These are phyloP conservation scores for Thymallus thymallus DNA, from an alignment of 2,113 vertebrate species.

Conservation along the genomic window DNA sequence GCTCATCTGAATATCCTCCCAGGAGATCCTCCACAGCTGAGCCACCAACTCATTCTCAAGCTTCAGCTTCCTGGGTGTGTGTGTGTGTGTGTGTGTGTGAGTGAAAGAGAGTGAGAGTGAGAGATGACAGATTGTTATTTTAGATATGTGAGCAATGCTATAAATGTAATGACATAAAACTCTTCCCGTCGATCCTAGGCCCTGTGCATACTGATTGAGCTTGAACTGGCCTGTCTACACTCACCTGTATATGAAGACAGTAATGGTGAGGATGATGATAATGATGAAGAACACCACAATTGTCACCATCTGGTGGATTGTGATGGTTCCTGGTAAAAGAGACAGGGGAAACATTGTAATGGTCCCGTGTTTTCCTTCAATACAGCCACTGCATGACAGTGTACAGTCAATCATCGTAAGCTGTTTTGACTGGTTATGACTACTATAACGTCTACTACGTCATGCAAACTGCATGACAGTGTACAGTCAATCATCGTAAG, in stretches of 20 bases:
- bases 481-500: not conserved
- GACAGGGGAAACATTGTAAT: not conserved
- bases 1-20: constrained; percentile 87
- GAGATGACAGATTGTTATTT: not conserved
- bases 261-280: constrained; percentile 75
- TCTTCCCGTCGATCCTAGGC: no score
- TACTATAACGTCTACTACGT: not conserved
- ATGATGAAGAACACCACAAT: constrained; percentile 84
- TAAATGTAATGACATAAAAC: no score
- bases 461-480: not conserved
- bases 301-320: constrained; percentile 83
- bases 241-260: constrained; percentile 90
- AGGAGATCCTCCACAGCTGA: constrained; percentile 86
- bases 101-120: not conserved
- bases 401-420: not conserved
- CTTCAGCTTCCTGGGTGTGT: constrained; percentile 81
- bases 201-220: no score
- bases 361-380: no score
- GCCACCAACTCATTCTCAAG: constrained; percentile 88
- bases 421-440: not conserved
- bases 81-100: not conserved
- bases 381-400: no score
- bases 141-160: no score
- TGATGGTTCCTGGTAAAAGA: constrained; percentile 73
- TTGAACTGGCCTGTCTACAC: not conserved